These are phyloP conservation scores for Conchocele bisecta DNA, from an alignment of 2,888 invertebrate species.

Conservation along the genomic window DNA sequence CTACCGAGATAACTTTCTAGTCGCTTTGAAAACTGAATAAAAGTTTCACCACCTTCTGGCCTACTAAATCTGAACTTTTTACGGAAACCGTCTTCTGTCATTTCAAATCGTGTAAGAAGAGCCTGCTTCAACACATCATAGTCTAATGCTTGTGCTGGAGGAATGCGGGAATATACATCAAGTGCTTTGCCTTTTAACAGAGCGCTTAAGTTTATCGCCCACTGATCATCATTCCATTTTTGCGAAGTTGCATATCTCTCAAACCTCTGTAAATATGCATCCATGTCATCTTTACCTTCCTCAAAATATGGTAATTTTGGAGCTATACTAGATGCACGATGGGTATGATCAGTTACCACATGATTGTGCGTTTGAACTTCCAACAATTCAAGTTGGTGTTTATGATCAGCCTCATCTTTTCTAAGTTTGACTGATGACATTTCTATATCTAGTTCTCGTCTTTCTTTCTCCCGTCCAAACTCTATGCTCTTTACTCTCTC, in stretches of 20 bases:
- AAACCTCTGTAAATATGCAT: background rate
- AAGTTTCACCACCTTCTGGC: constrained; percentile 20
- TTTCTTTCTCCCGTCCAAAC: background rate
- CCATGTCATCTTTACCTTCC: background rate
- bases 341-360: background rate
- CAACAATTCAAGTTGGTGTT: background rate
- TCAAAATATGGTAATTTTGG: constrained; percentile 1
- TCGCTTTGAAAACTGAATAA: constrained; percentile 9
- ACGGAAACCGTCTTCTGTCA: constrained; percentile 20
- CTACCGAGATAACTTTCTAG: constrained; percentile 16
- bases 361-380: background rate
- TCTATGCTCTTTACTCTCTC: background rate
- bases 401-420: background rate
- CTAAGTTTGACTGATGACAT: background rate
- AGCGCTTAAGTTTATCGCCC: too few species aligned
- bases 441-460: background rate
- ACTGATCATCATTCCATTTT: too few species aligned
- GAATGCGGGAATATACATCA: constrained; percentile 15
- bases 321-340: background rate
- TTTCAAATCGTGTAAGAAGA: constrained; percentile 10
- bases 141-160: background rate
- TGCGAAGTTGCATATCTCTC: background rate
- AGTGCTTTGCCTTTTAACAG: constrained; percentile 12
- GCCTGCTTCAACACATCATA: constrained; percentile 16
- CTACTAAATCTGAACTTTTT: constrained; percentile 16